These are phyloP conservation scores for Pseudomyrmex pallidus DNA, from an alignment of 1,140 invertebrate genomes.

Conservation along the genomic window DNA sequence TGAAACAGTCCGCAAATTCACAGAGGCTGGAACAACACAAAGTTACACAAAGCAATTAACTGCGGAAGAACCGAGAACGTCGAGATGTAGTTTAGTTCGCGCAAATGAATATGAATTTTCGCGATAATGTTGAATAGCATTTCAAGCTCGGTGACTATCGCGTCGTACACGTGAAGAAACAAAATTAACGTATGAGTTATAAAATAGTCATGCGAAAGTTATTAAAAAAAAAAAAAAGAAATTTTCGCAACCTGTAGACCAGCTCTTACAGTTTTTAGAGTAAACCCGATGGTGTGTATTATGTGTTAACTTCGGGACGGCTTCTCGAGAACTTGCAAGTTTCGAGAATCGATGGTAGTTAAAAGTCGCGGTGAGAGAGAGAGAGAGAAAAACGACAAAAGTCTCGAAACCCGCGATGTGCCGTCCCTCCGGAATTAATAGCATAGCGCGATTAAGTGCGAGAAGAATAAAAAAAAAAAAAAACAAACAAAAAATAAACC, in stretches of 20 bases:
- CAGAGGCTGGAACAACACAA: background rate
- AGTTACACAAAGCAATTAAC: slow-evolving; percentile 34
- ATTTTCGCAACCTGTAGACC: background rate
- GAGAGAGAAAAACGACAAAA: background rate
- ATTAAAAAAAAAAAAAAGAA: slow-evolving; percentile 5
- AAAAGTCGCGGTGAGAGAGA: no score
- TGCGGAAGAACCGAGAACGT: slow-evolving; percentile 1
- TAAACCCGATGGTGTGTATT: no score
- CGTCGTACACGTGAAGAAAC: background rate
- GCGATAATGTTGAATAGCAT: background rate
- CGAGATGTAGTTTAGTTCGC: background rate
- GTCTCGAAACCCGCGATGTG: background rate
- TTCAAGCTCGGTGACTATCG: background rate
- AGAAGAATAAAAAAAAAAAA: background rate
- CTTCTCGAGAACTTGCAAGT: no score
- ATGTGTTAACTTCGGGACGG: no score
- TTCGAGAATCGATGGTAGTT: no score
- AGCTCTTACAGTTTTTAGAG: no score
- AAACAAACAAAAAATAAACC: no score
- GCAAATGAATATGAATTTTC: slow-evolving; percentile 8
- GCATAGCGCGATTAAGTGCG: background rate
- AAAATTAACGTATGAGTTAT: background rate
- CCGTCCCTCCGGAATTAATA: background rate
- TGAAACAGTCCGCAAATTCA: slow-evolving; percentile 10
- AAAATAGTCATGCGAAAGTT: no score